A percentile compares a stretch with the other conserved stretches of the same genome.
These are phyloP conservation scores for Caenorhabditis sulstoni DNA, from an alignment of 2,888 invertebrate species.

Conservation along the genomic window DNA sequence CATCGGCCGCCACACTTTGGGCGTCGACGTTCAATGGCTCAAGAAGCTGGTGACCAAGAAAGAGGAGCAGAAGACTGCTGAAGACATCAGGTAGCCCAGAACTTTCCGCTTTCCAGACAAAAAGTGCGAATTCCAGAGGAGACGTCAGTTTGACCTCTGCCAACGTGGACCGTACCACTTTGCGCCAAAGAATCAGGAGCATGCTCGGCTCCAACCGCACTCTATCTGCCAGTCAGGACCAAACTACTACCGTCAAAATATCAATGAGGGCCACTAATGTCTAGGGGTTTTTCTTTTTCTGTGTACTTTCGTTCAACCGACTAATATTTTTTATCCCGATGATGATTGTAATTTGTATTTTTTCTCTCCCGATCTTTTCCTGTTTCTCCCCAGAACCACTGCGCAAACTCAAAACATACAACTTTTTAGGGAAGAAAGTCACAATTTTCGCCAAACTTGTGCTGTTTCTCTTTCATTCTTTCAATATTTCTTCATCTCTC, in stretches of 20 bases:
- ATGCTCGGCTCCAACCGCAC: conserved; percentile 67
- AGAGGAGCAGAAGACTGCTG: conserved; percentile 48
- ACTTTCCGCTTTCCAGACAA: background rate
- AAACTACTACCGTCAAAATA: conserved; percentile 26
- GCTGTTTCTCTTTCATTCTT: background rate
- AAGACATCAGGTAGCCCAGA: conserved; percentile 41
- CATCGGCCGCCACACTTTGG: conserved; percentile 76
- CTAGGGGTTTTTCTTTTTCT: conserved; percentile 15
- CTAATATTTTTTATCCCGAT: conserved; percentile 8
- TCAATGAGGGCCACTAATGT: conserved; percentile 49
- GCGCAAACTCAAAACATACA: conserved; percentile 16
- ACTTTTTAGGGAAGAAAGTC: background rate
- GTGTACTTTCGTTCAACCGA: too few relatives aligned
- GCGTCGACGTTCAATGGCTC: conserved; percentile 80
- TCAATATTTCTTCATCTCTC: conserved; percentile 6
- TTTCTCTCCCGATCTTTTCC: background rate
- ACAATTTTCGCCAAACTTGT: conserved; percentile 5
- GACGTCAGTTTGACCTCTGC: conserved; percentile 49
- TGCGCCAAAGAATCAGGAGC: conserved; percentile 65
- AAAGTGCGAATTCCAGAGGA: conserved; percentile 30
- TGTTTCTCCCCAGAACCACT: conserved; percentile 2
- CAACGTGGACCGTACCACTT: conserved; percentile 48
- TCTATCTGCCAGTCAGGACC: conserved; percentile 43
- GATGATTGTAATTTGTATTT: background rate
- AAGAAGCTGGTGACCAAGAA: conserved; percentile 69